Base-by-base conservation (phyloP, 2,113 vertebrate genomes). In the Suricata suricatta region DNA sequence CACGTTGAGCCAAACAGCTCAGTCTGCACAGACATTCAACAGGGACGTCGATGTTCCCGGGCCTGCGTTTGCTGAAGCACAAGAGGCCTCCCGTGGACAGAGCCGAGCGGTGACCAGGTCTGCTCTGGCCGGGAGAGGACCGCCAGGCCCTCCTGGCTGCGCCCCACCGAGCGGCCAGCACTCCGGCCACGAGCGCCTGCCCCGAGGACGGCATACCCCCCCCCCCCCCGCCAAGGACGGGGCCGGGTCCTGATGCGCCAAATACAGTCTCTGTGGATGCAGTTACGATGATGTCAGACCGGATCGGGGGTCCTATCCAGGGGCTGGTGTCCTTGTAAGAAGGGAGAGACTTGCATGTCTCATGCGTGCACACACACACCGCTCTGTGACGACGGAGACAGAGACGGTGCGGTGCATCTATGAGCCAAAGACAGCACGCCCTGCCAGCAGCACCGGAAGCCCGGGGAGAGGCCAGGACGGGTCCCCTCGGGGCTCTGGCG, bases 391-490 rank as follows among this genome's bases (percentile, higher is more conserved):
- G 0, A n/a, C 31, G 57, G 31, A 83, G 31, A 23, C 52, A 7
- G 9, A 41, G 21, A 6, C 50, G 2, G 19, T 5, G 31, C 4
- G 35, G 41, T 7, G 2, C 0, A 0, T 6, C 35, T 16, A 19
- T 12, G 7, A 33, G 25, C 60, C 60, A 7, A 25, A 11, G 57
- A 5, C 3, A 17, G 10, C 9, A 14, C 2, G 64, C 25, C 14
- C 0, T 0, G 3, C 57, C 0, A 5, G 52, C 8, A 12, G 12
- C 8, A 7, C 5, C 0, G 1, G 33, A 11, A 29, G 66, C 17
- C 0, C 0, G 21, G 44, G 12, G 19, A 25, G 13, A 25, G 29
- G 63, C 33, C 13, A 25, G 33, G 79, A 31, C 1, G 1, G 41
- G 15, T 38, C 12, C 52, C 52, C 52, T 3, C 2, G 0, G 81